A percentile compares a stretch with the other conserved stretches of the same genome.
These are phyloP conservation scores for Drosophila buzzatii DNA, from an alignment of 2,888 invertebrate species.

Conservation along the genomic window DNA sequence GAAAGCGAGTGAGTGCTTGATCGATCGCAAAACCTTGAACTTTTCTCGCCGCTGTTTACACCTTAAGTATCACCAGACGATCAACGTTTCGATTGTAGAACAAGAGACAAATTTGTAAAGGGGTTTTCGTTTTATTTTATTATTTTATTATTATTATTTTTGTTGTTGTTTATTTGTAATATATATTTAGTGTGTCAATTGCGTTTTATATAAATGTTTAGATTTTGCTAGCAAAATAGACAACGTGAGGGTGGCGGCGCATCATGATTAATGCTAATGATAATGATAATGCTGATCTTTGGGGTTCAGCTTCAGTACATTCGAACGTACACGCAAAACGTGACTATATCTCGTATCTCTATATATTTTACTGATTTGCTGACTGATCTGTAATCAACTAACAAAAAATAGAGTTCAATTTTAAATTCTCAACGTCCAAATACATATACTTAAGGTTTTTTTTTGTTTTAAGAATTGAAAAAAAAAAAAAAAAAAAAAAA, in stretches of 20 bases:
- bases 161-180: neutral
- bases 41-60: slow-evolving; percentile 45
- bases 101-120: neutral
- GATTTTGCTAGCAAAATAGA: slow-evolving; percentile 3
- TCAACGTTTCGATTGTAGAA: slow-evolving; percentile 14
- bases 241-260: neutral
- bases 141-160: too few relatives aligned
- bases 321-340: slow-evolving; percentile 9
- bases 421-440: neutral
- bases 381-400: neutral
- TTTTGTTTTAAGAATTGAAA: too few relatives aligned
- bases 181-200: slow-evolving; percentile 26
- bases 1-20: slow-evolving; percentile 23
- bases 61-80: slow-evolving; percentile 28
- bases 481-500: too few relatives aligned
- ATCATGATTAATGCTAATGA: slow-evolving; percentile 12
- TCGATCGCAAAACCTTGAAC: slow-evolving; percentile 56
- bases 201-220: slow-evolving; percentile 42
- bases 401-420: neutral
- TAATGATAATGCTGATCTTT: slow-evolving; percentile 25
- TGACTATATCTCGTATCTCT: slow-evolving; percentile 7
- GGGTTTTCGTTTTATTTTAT: neutral
- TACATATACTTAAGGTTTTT: neutral
- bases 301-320: slow-evolving; percentile 8
- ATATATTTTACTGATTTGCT: neutral